Evolutionary conservation across 2,797 vertebrate species (phyloP), one percentile per base, ranked within the genome.

Genomic region (Loriculus beryllinus): DNA sequence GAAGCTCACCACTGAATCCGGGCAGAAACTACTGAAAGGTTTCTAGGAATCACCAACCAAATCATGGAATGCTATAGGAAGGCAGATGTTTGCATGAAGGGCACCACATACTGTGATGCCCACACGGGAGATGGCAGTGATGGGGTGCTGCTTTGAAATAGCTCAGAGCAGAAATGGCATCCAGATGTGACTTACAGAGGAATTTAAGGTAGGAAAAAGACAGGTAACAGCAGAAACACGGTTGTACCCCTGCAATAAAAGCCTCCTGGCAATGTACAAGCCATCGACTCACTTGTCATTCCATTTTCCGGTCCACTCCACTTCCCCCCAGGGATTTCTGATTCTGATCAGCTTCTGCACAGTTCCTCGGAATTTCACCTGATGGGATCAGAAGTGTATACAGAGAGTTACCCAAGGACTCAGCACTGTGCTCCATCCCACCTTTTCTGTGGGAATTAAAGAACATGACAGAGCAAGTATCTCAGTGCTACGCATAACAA

Each of bases 271-370:
- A 67, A 31, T 1, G 2, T 2, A 0, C 20, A 3, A 4, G 42
- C 33, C 33, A 72, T n/a, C 0, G 1, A 91, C 98, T 97, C 88
- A 99, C 98, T 98, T 97, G 86, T 99, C 98, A 3, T 98, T 98
- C 98, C 98, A 99, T 33, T 96, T 97, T 25, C 99, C 98, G 0
- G 98, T 99, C 98, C 98, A 99, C 96, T 99, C 99, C 88, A 99
- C 98, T 94, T 98, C 97, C 31, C 99, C 98, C 98, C 98, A 99
- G 35, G 98, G 98, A 80, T 99, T 99, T 57, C 98, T 97, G 96
- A 99, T 98, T 33, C 98, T 97, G 95, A 99, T 98, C 96, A 99
- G 96, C 79, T 98, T 98, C 91, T 98, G 97, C 82, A 93, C 78
- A 2, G 97, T 91, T 20, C 98, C 98, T 7, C 90, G 85, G 79